Conservation (phyloP, 2,113 vertebrate species). For the Hemiprocne comata region DNA sequence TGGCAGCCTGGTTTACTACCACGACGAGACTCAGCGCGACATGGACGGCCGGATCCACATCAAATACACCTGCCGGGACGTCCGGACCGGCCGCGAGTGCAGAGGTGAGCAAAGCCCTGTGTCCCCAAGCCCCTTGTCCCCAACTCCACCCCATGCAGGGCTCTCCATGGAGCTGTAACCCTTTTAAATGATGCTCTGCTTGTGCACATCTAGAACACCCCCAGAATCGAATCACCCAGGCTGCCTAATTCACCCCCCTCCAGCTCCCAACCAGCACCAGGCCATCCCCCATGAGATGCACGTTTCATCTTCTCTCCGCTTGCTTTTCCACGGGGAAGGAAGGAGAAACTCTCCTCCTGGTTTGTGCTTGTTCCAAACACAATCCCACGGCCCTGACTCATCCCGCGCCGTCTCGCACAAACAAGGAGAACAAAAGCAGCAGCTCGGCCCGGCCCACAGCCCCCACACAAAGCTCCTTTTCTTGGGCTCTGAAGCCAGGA, state of each 20-base stretch:
- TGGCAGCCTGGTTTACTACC: constrained; percentile 90
- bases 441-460: background rate
- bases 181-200: accelerated
- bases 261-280: accelerated
- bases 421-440: constrained; percentile 31
- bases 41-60: constrained; percentile 84
- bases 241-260: background rate
- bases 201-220: accelerated
- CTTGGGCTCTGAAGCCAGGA: background rate
- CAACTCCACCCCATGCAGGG: accelerated
- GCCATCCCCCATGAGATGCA: accelerated
- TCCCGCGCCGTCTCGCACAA: background rate
- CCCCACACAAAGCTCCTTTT: background rate
- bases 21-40: constrained; percentile 81
- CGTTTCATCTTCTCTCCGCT: accelerated
- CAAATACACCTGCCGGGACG: constrained; percentile 81
- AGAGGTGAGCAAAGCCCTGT: constrained; percentile 70
- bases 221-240: background rate
- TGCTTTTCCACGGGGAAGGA: background rate
- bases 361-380: background rate
- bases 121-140: background rate
- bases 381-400: constrained; percentile 44
- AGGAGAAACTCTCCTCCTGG: background rate
- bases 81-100: constrained; percentile 87
- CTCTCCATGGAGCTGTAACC: background rate